Conservation (phyloP, 2,888 invertebrate species). For the Ennomos erosarius region DNA sequence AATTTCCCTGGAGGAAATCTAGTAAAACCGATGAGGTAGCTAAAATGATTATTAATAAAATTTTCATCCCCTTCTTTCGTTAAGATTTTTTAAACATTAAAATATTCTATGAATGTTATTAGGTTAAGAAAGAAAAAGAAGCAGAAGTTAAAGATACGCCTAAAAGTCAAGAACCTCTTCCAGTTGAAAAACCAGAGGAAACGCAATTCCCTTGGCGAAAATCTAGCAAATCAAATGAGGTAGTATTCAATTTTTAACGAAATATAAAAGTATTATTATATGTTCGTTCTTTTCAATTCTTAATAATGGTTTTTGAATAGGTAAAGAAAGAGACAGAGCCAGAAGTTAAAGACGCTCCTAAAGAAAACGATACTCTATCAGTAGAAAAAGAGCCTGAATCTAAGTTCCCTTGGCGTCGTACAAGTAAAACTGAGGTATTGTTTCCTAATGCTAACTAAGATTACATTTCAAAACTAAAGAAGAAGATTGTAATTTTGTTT, state of each 20-base stretch:
- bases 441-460: too few relatives aligned
- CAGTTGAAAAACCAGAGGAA: conserved; percentile 33
- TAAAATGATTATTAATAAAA: too few relatives aligned
- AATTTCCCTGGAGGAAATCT: conserved; percentile 34
- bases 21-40: conserved; percentile 42
- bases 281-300: too few relatives aligned
- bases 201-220: conserved; percentile 41
- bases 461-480: background rate
- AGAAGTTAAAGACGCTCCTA: conserved; percentile 27
- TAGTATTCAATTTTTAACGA: conserved; percentile 17
- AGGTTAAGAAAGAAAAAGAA: conserved; percentile 38
- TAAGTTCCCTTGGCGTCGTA: conserved; percentile 37
- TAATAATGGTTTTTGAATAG: conserved; percentile 1
- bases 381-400: conserved; percentile 38
- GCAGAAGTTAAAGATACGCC: conserved; percentile 12
- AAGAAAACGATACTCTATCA: conserved; percentile 20
- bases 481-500: conserved; percentile 6
- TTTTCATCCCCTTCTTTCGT: too few relatives aligned
- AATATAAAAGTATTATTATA: background rate
- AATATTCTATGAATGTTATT: conserved; percentile 20
- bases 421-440: conserved; percentile 50
- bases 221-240: conserved; percentile 38
- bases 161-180: conserved; percentile 22
- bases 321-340: conserved; percentile 21
- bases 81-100: background rate